These are phyloP conservation scores for Petrocephalus sullivani DNA, from an alignment of 2,797 vertebrate species.

Conservation along the genomic window DNA sequence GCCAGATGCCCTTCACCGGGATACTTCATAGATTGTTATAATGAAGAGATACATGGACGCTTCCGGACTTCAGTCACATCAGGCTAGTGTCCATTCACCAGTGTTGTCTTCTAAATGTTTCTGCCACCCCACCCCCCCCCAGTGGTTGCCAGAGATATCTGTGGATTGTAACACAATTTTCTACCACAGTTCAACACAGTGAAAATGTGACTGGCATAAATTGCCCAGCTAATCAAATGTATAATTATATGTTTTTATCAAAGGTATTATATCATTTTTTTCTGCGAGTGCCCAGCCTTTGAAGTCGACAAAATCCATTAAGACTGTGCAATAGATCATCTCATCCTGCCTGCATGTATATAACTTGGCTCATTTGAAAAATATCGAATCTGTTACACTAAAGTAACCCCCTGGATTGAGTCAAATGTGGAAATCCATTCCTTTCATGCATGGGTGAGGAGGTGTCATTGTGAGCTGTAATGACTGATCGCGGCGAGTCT, in stretches of 20 bases:
- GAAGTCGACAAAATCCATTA: slow-evolving; percentile 69
- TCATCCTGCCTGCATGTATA: slow-evolving; percentile 59
- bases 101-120: not conserved
- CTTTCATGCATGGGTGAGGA: slow-evolving; percentile 64
- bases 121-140: not conserved
- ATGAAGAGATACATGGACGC: slow-evolving; percentile 32
- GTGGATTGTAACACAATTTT: slow-evolving; percentile 22
- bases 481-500: slow-evolving; percentile 62
- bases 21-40: slow-evolving; percentile 30
- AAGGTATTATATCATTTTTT: slow-evolving; percentile 59
- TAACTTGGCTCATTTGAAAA: slow-evolving; percentile 64
- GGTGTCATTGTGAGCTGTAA: slow-evolving; percentile 61
- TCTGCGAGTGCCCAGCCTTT: slow-evolving; percentile 49
- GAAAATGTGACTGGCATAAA: slow-evolving; percentile 50
- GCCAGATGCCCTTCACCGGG: slow-evolving; percentile 13
- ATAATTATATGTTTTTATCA: slow-evolving; percentile 73
- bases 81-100: not conserved
- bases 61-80: not conserved
- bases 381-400: slow-evolving; percentile 79
- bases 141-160: not conserved
- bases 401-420: slow-evolving; percentile 69
- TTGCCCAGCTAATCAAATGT: slow-evolving; percentile 65
- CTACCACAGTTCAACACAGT: slow-evolving; percentile 20
- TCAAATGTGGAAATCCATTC: slow-evolving; percentile 73
- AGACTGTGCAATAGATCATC: slow-evolving; percentile 67